Evolutionary conservation across 2,113 vertebrate species (phyloP).

Genomic region (Sceloporus undulatus): DNA sequence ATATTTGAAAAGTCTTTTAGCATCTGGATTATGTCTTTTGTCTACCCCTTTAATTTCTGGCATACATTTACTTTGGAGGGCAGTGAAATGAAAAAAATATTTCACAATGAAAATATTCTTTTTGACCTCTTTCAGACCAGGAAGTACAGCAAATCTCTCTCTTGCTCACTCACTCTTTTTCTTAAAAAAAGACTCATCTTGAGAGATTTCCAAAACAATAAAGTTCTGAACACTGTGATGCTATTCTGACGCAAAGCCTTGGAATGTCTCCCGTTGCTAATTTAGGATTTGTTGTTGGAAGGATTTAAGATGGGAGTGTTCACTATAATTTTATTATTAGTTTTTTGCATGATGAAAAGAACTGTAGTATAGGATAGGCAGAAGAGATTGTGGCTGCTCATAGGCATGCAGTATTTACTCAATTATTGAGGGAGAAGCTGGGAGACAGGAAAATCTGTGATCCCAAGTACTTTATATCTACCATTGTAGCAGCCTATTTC

Average conservation of each 20-base stretch:
- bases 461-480: background rate
- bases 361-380: conserved; percentile 26
- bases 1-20: background rate
- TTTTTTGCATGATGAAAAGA: conserved; percentile 32
- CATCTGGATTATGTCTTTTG: background rate
- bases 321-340: background rate
- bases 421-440: background rate
- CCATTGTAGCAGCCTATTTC: background rate
- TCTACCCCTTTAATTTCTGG: background rate
- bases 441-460: background rate
- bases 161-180: no score
- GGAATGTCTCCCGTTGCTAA: conserved; percentile 26
- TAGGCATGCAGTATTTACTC: conserved; percentile 5
- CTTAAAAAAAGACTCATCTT: background rate
- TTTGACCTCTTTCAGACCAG: conserved; percentile 10
- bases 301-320: conserved; percentile 29
- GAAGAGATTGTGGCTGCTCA: conserved; percentile 31
- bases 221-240: background rate
- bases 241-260: conserved; percentile 15
- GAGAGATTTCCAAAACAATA: conserved; percentile 42
- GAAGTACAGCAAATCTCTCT: background rate
- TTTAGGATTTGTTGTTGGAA: conserved; percentile 23
- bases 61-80: background rate
- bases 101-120: conserved; percentile 15
- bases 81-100: conserved; percentile 30